A percentile compares a stretch with the other conserved stretches of the same genome.
phyloP scores from a whole-genome alignment of 2,113 vertebrate genomes.

The Mus musculus region GRCm39 chr7:126546001-126546500 shows the following conservation, averaged over 20 bases:
- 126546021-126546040: not conserved
- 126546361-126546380: not conserved
- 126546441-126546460: slow-evolving; percentile 88
- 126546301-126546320: not conserved
- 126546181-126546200: not conserved
- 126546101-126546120: not conserved
- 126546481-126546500: slow-evolving; percentile 91
- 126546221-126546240: not conserved
- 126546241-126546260: not conserved
- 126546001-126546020: slow-evolving; percentile 73
- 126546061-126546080: not conserved
- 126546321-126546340: not conserved
- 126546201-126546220: not conserved
- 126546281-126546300: not conserved
- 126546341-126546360: not conserved
- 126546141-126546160: not conserved
- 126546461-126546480: slow-evolving; percentile 89
- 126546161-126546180: not conserved
- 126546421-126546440: slow-evolving; percentile 82
- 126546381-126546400: not conserved
- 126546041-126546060: not conserved
- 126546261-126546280: not conserved
- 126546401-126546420: slow-evolving; percentile 83
- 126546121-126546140: not conserved
- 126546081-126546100: not conserved